Evolutionary conservation across 2,888 invertebrate genomes (phyloP), one percentile per base, ranked within the genome.

Genomic region (Diaprepes abbreviatus): DNA sequence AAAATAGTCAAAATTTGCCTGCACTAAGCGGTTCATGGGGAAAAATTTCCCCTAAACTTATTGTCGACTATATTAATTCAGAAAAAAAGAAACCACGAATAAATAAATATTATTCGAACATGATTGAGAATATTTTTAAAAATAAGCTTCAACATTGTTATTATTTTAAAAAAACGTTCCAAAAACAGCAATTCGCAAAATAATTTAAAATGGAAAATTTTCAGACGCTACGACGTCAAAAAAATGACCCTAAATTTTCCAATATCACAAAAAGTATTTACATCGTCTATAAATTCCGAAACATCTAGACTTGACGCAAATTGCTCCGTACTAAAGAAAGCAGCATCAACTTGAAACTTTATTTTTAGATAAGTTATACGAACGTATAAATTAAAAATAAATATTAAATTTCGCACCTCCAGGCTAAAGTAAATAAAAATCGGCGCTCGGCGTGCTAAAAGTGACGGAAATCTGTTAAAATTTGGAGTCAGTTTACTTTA

Each of bases 351-450:
- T 45, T 35, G 24, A 60, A 21, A 52, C 54, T 68, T 63, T 68
- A 68, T 68, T 68, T 68, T 68, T 62, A 60, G 55, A 67, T 21
- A 52, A 43, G 35, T 55, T 57, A 54, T 54, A 62, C 28, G 62
- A 62, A 45, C 57, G 38, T 55, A 69, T 52, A 54, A 69, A 69
- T 64, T 64, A 69, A 69, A 69, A 69, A 54, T 69, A 69, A 64
- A 64, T 64, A 69, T 59, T 48, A 54, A 69, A 69, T 64, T 69
- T 65, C 69, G 64, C 69, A 69, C 64, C 69, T 68, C 48, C 48
- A 3, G 14, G 21, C 45, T 36, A 57, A 68, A 36, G 57, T 62
- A 63, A 68, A 68, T 55, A 57, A 43, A 43, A 59, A 43, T 36
- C 55, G 35, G 38, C 55, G 14, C 24, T 55, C 19, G 24, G 14